Base-by-base conservation (phyloP, 2,888 invertebrate genomes). In the Drosophila pseudotakahashii region DNA sequence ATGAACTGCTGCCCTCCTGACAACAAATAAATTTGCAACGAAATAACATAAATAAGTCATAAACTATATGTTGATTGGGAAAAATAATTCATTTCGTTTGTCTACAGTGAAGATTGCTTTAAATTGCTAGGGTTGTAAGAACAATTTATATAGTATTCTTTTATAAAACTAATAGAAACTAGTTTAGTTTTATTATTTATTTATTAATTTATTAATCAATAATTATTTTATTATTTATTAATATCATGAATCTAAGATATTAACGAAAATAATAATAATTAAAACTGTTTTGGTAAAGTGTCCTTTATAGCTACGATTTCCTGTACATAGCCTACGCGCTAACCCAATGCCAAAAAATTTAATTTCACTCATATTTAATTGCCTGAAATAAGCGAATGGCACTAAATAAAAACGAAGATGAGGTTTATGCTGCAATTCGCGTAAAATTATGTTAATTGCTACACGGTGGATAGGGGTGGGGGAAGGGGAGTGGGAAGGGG, bases 381-480 rank as follows among this genome's bases (percentile, higher is more conserved):
- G 77, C 67, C 66, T 37, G 55, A 73, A 84, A 68, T 78, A 71
- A 71, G 68, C 81, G 75, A 77, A 81, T 74, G 75, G 74, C 75
- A 76, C 82, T 76, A 78, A 72, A 80, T 42, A 73, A 78, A 82
- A 83, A 69, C 73, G 71, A 73, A 73, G 70, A 79, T 76, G 77
- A 81, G 85, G 85, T 85, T 85, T 86, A 83, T 75, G 79, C 79
- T 62, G 84, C 84, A 86, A 88, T 88, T 88, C 79, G 75, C 64
- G 66, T 63, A 75, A 80, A 89, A 89, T 82, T 84, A 87, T 89
- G 87, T 79, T 88, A 87, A 85, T 85, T 81, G 79, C 79, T 11
- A 52, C 13, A 34, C 26, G n/a, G 14, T 30, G 23, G 23, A 9
- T 11, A 41, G 34, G 16, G n/a, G n/a, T n/a, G n/a, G n/a, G n/a